A percentile compares a stretch with the other conserved stretches of the same genome.
Evolutionary conservation across 2,888 invertebrate species (phyloP).

Genomic region (Bimastos eiseni): DNA sequence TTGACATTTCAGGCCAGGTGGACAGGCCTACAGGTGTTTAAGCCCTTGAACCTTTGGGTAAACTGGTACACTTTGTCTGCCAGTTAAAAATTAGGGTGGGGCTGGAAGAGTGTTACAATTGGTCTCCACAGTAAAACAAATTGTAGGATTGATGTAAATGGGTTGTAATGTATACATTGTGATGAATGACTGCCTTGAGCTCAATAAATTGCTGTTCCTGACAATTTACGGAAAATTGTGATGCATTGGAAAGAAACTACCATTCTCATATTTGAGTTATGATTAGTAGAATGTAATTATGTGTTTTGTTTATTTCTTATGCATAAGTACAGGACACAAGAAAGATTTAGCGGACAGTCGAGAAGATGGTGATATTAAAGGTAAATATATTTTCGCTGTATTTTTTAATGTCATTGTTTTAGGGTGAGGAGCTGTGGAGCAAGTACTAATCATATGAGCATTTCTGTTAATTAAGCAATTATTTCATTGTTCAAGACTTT

Average conservation of each 20-base stretch:
- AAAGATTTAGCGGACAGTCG: neutral
- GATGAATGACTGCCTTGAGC: neutral
- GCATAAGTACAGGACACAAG: neutral
- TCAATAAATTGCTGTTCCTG: too few species aligned
- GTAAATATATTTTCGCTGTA: neutral
- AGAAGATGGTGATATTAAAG: constrained; percentile 13
- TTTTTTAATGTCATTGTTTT: neutral
- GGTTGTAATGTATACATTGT: neutral
- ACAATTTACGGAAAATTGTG: too few species aligned
- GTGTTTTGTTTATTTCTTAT: neutral
- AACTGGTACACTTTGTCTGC: neutral
- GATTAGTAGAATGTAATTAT: neutral
- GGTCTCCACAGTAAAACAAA: neutral
- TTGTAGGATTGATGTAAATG: neutral
- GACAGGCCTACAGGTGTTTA: neutral
- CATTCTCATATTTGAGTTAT: neutral
- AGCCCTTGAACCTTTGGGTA: neutral
- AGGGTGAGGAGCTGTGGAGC: neutral
- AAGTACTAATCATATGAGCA: neutral
- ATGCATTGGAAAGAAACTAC: too few species aligned
- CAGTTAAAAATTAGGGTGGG: neutral
- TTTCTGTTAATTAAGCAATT: neutral
- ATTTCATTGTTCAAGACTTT: neutral
- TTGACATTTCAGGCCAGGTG: neutral
- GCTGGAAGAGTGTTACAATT: neutral